phyloP scores from a whole-genome alignment of 64 coral and sea anemone species.

The Stylophora pistillata region DNA sequence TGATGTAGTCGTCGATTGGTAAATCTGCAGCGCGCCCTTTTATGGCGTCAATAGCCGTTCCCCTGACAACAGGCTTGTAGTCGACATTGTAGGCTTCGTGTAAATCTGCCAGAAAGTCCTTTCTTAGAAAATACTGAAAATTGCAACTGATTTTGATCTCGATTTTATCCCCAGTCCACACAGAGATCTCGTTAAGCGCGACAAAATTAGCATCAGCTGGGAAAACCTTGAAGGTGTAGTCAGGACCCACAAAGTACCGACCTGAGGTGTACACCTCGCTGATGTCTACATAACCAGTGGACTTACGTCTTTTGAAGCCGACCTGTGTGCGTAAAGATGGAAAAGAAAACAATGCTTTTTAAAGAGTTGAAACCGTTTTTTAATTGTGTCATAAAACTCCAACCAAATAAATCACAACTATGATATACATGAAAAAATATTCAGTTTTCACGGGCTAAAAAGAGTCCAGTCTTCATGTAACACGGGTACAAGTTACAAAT shows the following conservation, averaged over 20 bases:
- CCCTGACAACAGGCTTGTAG: constrained; percentile 70
- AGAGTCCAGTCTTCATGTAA: too few species aligned
- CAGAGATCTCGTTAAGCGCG: constrained; percentile 43
- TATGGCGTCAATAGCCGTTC: constrained; percentile 70
- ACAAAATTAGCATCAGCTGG: constrained; percentile 76
- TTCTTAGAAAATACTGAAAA: constrained; percentile 84
- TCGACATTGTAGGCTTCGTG: constrained; percentile 78
- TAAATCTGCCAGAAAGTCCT: constrained; percentile 68
- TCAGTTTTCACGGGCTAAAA: too few species aligned
- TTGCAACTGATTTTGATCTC: constrained; percentile 69
- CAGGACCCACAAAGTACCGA: constrained; percentile 79
- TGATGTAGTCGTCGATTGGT: constrained; percentile 68
- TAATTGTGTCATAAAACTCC: too few species aligned
- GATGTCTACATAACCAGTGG: constrained; percentile 77
- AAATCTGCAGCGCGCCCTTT: constrained; percentile 66
- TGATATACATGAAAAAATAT: too few species aligned
- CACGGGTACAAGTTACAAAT: too few species aligned
- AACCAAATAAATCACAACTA: too few species aligned
- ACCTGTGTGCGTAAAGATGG: constrained; percentile 23
- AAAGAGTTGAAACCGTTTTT: too few species aligned
- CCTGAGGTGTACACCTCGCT: constrained; percentile 63
- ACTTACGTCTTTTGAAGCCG: constrained; percentile 71
- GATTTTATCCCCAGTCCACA: constrained; percentile 73
- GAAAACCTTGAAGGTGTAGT: constrained; percentile 87
- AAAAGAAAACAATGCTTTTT: not conserved